A percentile compares a stretch with the other conserved stretches of the same genome.
phyloP scores from a whole-genome alignment of 2,113 vertebrate genomes.

The Varanus komodoensis region DNA sequence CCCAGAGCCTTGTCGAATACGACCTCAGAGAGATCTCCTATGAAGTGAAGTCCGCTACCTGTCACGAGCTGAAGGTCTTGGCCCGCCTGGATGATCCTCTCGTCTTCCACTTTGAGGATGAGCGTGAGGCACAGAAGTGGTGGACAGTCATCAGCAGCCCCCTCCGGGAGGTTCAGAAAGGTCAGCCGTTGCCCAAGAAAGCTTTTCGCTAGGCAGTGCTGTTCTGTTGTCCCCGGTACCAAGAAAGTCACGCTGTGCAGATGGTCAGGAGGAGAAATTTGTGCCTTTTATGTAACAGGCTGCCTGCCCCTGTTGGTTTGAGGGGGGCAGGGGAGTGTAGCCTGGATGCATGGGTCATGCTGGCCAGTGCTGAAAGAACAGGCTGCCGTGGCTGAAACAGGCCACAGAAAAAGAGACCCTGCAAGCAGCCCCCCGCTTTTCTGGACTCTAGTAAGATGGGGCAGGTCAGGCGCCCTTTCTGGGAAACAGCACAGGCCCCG shows the following conservation, averaged over 20 bases:
- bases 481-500: no score
- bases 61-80: slow-evolving; percentile 80
- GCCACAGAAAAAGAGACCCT: background rate
- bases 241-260: background rate
- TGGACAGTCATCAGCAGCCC: slow-evolving; percentile 87
- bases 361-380: no score
- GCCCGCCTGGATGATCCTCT: slow-evolving; percentile 75
- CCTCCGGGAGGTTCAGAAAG: slow-evolving; percentile 83
- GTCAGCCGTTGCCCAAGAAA: slow-evolving; percentile 49
- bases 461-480: no score
- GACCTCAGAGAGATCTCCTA: slow-evolving; percentile 82
- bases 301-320: background rate
- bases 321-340: background rate
- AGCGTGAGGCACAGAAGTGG: slow-evolving; percentile 87
- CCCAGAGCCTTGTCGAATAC: slow-evolving; percentile 82
- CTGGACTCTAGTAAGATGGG: background rate
- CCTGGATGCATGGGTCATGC: no score
- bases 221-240: no score
- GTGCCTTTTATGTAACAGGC: background rate
- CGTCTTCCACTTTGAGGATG: slow-evolving; percentile 83
- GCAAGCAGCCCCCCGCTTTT: background rate
- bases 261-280: background rate
- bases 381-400: background rate
- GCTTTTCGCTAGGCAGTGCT: fast-evolving
- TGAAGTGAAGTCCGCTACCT: slow-evolving; percentile 76